These are phyloP conservation scores for Chloromyia formosa DNA, from an alignment of 2,888 invertebrate genomes.

Conservation along the genomic window DNA sequence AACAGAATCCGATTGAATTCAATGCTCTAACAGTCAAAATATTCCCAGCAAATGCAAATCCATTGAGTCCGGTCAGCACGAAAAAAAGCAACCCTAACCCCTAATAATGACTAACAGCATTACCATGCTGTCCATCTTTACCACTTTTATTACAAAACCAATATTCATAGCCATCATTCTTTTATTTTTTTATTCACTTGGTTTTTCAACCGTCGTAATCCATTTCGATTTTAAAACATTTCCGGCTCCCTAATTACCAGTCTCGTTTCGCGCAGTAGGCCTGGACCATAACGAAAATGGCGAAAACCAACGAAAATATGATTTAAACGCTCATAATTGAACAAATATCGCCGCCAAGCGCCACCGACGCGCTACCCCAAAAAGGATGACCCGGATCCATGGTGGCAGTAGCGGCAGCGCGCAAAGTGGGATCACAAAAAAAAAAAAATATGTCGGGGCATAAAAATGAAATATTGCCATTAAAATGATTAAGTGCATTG, in stretches of 20 bases:
- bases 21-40: too few species aligned
- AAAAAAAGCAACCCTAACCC: not conserved
- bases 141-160: not conserved
- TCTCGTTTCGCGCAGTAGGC: not conserved
- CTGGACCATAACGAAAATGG: not conserved
- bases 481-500: slow-evolving; percentile 54
- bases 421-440: not conserved
- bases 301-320: not conserved
- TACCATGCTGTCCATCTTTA: not conserved
- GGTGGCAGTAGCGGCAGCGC: not conserved
- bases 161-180: not conserved
- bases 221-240: slow-evolving; percentile 19
- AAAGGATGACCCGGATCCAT: not conserved
- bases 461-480: slow-evolving; percentile 52
- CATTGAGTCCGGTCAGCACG: too few species aligned
- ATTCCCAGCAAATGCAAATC: too few species aligned
- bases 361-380: not conserved
- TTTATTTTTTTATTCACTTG: not conserved
- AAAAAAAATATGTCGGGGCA: slow-evolving; percentile 22
- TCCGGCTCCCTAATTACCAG: slow-evolving; percentile 7
- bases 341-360: not conserved
- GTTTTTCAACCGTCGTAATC: not conserved
- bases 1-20: too few species aligned
- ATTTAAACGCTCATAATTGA: slow-evolving; percentile 12
- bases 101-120: not conserved